Conservation (phyloP, 2,113 vertebrate species). For the Spermophilus dauricus region DNA sequence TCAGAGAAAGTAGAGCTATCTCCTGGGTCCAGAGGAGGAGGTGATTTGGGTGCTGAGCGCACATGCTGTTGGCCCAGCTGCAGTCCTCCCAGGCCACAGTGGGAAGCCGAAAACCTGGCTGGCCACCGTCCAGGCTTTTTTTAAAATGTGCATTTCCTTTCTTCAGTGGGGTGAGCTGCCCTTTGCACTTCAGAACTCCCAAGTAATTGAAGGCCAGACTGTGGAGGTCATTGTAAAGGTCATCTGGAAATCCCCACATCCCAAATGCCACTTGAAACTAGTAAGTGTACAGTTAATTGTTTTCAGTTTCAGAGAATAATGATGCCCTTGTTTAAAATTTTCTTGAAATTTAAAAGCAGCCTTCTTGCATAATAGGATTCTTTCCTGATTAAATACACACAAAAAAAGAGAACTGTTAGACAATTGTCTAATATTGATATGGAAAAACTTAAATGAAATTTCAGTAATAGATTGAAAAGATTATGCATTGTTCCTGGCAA, state of each 20-base stretch:
- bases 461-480: constrained; percentile 6
- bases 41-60: too few relatives aligned
- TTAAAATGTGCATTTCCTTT: accelerated
- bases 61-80: too few relatives aligned
- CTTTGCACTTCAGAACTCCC: neutral
- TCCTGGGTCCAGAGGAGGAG: neutral
- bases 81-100: too few relatives aligned
- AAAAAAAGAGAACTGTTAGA: neutral
- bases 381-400: constrained; percentile 19
- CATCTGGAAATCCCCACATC: neutral
- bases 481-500: constrained; percentile 22
- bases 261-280: neutral
- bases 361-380: constrained; percentile 2
- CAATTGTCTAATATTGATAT: neutral
- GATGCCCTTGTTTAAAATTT: neutral
- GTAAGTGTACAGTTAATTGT: neutral
- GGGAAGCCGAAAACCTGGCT: neutral
- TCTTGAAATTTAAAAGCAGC: constrained; percentile 2
- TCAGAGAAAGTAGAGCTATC: neutral
- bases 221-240: neutral
- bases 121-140: neutral
- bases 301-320: neutral
- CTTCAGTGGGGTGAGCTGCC: neutral
- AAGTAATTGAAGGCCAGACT: neutral
- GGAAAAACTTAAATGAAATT: constrained; percentile 4